Base-by-base conservation (phyloP, 2,888 invertebrate species). In the Peribatodes rhomboidaria region DNA sequence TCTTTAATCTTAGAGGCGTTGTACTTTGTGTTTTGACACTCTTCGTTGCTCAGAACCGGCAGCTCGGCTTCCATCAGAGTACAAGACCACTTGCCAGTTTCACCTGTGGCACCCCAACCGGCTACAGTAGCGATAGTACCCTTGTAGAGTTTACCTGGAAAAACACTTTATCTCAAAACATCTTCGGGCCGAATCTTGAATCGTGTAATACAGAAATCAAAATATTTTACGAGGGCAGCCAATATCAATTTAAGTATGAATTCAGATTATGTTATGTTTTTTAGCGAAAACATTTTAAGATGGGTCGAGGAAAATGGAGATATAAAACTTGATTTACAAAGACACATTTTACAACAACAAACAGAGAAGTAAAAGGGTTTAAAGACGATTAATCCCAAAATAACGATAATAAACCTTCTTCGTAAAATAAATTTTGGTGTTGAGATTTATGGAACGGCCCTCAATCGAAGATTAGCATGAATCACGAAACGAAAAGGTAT, bases 91-190 rank as follows among this genome's bases (percentile, higher is more conserved):
- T 96, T 96, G 0, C 97, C 97, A 58, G 96, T 96, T 88, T 98
- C 98, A 69, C 95, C 95, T 11, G 96, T 91, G 0, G 98, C 97
- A 0, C 98, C 98, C 98, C 98, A 98, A 3, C 98, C 98, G 0
- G 97, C 95, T 0, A 97, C 97, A 39, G 95, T 95, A 0, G 95
- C 97, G 46, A 92, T 93, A 9, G 91, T 93, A 0, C 95, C 96
- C 8, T 94, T 95, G 86, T 97, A 98, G 1, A 94, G 81, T 46
- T 95, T 95, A 71, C 94, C 96, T 95, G 87, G 42, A 49, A 56
- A 46, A 41, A 3, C 4, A 46, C 22, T 0, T 47, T 14, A 1
- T n/a, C 6, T 47, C 6, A 13, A 16, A 35, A 35, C 3, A 7
- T 27, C 27, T 4, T 27, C 6, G 2, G 27, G 27, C 3, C 2